Evolutionary conservation across 2,797 vertebrate genomes (phyloP).

Genomic region (Coregonus suidteri): DNA sequence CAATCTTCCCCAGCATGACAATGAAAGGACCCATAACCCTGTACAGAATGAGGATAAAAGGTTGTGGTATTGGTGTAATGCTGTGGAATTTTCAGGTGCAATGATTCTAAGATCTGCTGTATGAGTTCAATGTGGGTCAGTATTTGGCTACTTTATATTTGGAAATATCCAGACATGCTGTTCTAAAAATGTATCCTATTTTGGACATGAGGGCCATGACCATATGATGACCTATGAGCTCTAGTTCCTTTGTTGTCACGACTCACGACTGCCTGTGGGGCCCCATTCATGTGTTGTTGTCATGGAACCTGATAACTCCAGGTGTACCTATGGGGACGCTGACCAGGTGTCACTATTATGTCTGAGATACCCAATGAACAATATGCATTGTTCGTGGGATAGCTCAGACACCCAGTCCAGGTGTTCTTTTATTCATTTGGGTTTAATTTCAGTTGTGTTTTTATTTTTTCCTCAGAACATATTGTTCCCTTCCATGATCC

Average conservation of each 20-base stretch:
- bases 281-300: conserved; percentile 9
- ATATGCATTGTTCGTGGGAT: conserved; percentile 17
- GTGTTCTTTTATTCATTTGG: not conserved
- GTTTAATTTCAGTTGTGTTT: not conserved
- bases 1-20: conserved; percentile 71
- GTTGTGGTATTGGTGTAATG: not conserved
- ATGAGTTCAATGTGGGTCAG: not conserved
- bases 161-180: conserved; percentile 1
- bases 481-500: not conserved
- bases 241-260: conserved; percentile 23
- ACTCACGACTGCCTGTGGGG: conserved; percentile 15
- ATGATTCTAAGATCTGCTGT: not conserved
- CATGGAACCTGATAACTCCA: conserved; percentile 10
- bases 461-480: not conserved
- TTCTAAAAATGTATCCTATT: not conserved
- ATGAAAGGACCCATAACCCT: conserved; percentile 75
- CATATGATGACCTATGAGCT: conserved; percentile 17
- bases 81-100: not conserved
- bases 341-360: conserved; percentile 29
- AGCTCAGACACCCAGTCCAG: too few species aligned
- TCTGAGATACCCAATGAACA: not conserved
- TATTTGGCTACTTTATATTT: not conserved
- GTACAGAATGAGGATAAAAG: not conserved
- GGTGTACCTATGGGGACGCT: not conserved
- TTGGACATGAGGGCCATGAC: not conserved